Conservation (phyloP, 37 sponge, comb jelly and placozoan species). For the Cliona cf. orientalis region DNA sequence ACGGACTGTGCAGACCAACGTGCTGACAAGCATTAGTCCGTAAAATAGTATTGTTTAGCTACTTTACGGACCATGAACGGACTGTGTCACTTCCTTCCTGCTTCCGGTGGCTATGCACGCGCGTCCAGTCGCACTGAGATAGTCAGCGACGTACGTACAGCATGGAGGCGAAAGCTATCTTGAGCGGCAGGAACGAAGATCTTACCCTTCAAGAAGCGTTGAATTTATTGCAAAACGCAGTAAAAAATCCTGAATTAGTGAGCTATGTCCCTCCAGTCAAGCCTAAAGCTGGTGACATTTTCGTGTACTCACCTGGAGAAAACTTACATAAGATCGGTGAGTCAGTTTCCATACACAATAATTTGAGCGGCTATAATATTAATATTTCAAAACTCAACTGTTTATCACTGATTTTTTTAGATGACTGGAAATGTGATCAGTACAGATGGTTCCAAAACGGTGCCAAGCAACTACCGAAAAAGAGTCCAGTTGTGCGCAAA, state of each 20-base stretch:
- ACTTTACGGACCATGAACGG: too few species aligned
- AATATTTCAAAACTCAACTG: background rate
- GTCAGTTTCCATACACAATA: background rate
- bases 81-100: too few species aligned
- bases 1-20: too few species aligned
- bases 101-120: too few species aligned
- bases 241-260: background rate
- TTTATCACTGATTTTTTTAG: slow-evolving; percentile 6
- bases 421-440: slow-evolving; percentile 47
- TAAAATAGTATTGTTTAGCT: too few species aligned
- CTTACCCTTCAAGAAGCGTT: too few species aligned
- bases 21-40: too few species aligned
- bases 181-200: too few species aligned
- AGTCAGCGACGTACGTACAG: too few species aligned
- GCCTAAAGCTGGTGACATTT: background rate
- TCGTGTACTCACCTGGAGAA: background rate
- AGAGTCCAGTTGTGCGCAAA: slow-evolving; percentile 11
- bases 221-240: background rate
- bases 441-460: slow-evolving; percentile 46
- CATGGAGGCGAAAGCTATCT: too few species aligned
- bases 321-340: background rate
- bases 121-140: too few species aligned
- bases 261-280: background rate
- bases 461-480: slow-evolving; percentile 8
- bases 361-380: background rate